Base-by-base conservation (phyloP, 2,113 vertebrate genomes). In the Crotalus helleri region DNA sequence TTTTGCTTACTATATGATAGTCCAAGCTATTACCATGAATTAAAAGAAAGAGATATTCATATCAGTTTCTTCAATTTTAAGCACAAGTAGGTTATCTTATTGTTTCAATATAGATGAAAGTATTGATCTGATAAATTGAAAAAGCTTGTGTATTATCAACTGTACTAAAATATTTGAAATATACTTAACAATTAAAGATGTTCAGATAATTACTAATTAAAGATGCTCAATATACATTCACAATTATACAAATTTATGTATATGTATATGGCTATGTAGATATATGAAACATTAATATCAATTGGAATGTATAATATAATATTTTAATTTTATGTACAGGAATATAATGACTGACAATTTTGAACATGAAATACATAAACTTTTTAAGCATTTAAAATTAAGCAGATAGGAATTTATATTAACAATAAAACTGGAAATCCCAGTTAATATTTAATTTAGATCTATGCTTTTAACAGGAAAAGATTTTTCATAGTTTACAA, bases 301-400 rank as follows among this genome's bases (percentile, higher is more conserved):
- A 91, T 23, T 95, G 89, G 87, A 91, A 94, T 94, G 96, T 96
- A 98, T 97, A 97, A 97, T 98, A 97, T 98, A 97, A 92, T 97
- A 97, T 96, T 97, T 98, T 98, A 98, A 98, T 98, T 98, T 98
- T 98, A 97, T 98, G 95, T 98, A 98, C 98, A 98, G 93, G 96
- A 97, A 97, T 97, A 98, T 97, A 98, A 98, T 92, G 96, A 98
- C 98, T 98, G 98, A 98, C 98, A 98, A 98, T 98, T 99, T 98
- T 99, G 98, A 99, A 99, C 99, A 99, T 97, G 98, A 98, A 98
- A 99, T 98, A 98, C 98, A 98, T 98, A 98, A 97, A 95, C 94
- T 98, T 98, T 89, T 98, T 98, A 98, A 98, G 98, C 98, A 98
- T 97, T 93, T 97, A 96, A 98, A 98, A 97, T 98, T 96, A 97